Conservation (phyloP, 2,888 invertebrate genomes). For the Melieria crassipennis region DNA sequence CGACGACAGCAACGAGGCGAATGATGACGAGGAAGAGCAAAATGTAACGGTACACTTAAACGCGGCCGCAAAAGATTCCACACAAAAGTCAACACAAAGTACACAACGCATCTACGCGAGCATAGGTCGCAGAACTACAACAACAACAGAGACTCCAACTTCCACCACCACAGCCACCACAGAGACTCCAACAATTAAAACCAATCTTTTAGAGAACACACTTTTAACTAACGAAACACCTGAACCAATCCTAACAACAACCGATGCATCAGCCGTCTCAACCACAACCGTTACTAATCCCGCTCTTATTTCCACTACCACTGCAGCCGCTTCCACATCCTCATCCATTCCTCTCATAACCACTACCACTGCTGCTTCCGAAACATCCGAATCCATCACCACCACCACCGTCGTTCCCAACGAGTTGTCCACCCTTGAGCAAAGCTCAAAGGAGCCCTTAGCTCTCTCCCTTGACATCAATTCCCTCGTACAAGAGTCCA, state of each 20-base stretch:
- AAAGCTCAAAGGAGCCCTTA: slow-evolving; percentile 35
- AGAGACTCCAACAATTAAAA: slow-evolving; percentile 44
- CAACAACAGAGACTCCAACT: slow-evolving; percentile 47
- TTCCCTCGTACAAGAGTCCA: slow-evolving; percentile 43
- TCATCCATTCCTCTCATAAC: slow-evolving; percentile 34
- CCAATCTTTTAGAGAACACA: slow-evolving; percentile 46
- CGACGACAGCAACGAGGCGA: slow-evolving; percentile 47
- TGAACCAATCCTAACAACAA: slow-evolving; percentile 56
- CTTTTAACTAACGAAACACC: slow-evolving; percentile 55
- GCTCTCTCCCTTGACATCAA: slow-evolving; percentile 42
- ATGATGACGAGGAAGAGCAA: slow-evolving; percentile 52
- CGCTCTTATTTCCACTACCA: slow-evolving; percentile 47
- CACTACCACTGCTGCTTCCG: slow-evolving; percentile 43
- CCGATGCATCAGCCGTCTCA: slow-evolving; percentile 45
- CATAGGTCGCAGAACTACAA: slow-evolving; percentile 60
- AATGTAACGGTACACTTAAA: slow-evolving; percentile 62
- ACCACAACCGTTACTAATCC: slow-evolving; percentile 49
- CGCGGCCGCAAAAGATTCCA: slow-evolving; percentile 53
- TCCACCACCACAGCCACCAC: slow-evolving; percentile 53
- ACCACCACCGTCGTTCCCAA: slow-evolving; percentile 41
- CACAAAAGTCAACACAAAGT: slow-evolving; percentile 54
- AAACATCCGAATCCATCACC: slow-evolving; percentile 42
- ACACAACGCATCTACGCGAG: slow-evolving; percentile 61
- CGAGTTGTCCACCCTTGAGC: slow-evolving; percentile 42
- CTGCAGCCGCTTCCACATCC: slow-evolving; percentile 43